Evolutionary conservation across 2,113 vertebrate genomes (phyloP).

Genomic region (Onychostoma macrolepis): DNA sequence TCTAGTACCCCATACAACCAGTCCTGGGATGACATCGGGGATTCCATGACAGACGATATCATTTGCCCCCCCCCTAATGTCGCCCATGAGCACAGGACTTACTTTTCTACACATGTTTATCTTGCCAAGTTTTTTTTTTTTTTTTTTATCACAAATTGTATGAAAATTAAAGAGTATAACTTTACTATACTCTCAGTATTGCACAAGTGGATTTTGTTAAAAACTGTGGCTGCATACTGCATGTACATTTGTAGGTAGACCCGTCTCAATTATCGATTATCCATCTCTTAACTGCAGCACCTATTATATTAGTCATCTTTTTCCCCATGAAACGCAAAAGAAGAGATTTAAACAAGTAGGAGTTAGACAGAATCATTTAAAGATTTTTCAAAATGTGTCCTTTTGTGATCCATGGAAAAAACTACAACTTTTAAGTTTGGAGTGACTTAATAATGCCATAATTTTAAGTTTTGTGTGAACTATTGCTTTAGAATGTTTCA

Average conservation of each 20-base stretch:
- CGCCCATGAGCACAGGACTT: not conserved
- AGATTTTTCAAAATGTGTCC: not conserved
- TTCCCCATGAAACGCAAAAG: not conserved
- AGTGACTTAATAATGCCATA: not conserved
- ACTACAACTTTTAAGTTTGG: not conserved
- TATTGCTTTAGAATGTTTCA: not conserved
- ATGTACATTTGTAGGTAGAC: not conserved
- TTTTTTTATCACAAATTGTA: not conserved
- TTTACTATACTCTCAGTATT: not conserved
- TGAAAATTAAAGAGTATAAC: not conserved
- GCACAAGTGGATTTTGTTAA: not conserved
- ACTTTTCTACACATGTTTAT: not conserved
- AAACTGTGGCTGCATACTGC: not conserved
- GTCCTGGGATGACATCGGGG: too few species aligned
- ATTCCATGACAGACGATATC: too few species aligned
- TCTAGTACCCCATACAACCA: too few species aligned
- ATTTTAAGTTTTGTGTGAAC: not conserved
- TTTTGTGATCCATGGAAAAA: not conserved
- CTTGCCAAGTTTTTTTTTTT: not conserved
- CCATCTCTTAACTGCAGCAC: not conserved
- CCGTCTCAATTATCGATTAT: not conserved
- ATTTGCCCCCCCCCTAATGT: too few species aligned
- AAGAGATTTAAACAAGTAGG: not conserved
- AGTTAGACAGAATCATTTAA: not conserved
- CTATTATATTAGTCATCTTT: not conserved